phyloP scores from a whole-genome alignment of 2,113 vertebrate species.

The Pelobates fuscus region DNA sequence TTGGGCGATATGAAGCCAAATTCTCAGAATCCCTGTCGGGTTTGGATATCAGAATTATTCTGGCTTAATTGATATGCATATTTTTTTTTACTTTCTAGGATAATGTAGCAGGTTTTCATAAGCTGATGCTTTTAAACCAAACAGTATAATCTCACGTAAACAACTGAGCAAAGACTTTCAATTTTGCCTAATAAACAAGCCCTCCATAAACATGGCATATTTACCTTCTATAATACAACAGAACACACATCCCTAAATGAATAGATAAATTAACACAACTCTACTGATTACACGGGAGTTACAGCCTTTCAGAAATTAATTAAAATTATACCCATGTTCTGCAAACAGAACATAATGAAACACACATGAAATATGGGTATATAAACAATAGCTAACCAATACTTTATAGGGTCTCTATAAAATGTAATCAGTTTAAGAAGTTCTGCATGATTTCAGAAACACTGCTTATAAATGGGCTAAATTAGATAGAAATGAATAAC shows the following conservation, averaged over 20 bases:
- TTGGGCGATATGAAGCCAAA: too few relatives aligned
- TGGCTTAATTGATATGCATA: too few relatives aligned
- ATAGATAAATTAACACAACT: background rate
- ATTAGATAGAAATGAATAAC: conserved; percentile 36
- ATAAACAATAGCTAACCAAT: conserved; percentile 20
- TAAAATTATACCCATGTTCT: background rate
- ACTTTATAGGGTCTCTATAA: conserved; percentile 24
- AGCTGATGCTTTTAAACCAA: too few relatives aligned
- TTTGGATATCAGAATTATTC: too few relatives aligned
- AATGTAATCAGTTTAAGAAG: conserved; percentile 31
- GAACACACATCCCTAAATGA: background rate
- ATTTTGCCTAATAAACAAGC: too few relatives aligned
- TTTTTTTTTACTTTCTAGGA: too few relatives aligned
- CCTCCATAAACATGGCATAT: background rate
- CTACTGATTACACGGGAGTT: background rate
- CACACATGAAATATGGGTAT: conserved; percentile 1
- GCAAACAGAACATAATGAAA: background rate
- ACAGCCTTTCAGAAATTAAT: conserved; percentile 8
- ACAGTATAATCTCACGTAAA: too few relatives aligned
- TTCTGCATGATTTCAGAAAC: conserved; percentile 40
- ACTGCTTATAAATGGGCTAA: conserved; percentile 26
- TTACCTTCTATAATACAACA: background rate
- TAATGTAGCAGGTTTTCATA: too few relatives aligned
- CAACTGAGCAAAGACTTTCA: too few relatives aligned
- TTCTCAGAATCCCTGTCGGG: too few relatives aligned